Conservation (phyloP, 2,888 invertebrate genomes). For the Amaurobius ferox region DNA sequence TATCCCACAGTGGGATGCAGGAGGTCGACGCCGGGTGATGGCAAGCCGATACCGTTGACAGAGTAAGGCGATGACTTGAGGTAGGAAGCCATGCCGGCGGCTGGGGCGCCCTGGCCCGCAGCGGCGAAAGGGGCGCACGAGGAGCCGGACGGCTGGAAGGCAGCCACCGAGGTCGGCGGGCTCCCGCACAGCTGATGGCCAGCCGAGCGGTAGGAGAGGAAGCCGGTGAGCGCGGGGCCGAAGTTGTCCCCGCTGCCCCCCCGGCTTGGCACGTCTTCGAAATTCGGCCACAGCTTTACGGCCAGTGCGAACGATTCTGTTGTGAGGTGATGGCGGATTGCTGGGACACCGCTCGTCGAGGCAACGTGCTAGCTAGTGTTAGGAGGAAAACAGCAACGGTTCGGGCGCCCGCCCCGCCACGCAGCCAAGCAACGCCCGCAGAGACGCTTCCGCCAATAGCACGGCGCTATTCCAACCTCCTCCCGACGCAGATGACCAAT, state of each 20-base stretch:
- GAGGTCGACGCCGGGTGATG: constrained; percentile 83
- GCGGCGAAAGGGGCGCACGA: constrained; percentile 68
- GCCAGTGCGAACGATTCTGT: constrained; percentile 53
- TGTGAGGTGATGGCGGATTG: not conserved
- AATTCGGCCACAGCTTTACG: constrained; percentile 73
- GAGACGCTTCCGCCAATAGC: not conserved
- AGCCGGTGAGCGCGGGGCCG: constrained; percentile 73
- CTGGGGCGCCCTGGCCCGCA: constrained; percentile 59
- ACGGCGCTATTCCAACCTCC: not conserved
- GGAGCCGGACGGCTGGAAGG: constrained; percentile 70
- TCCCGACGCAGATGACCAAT: not conserved
- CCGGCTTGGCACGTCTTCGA: constrained; percentile 72
- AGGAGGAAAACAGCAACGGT: not conserved
- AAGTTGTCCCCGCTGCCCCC: constrained; percentile 72
- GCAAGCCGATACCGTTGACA: constrained; percentile 78
- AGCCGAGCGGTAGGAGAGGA: constrained; percentile 64
- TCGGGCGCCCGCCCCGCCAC: not conserved
- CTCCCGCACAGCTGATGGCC: constrained; percentile 70
- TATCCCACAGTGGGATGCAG: constrained; percentile 84
- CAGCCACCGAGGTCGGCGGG: constrained; percentile 69
- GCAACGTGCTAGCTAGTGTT: not conserved
- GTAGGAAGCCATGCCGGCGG: constrained; percentile 73
- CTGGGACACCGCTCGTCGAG: constrained; percentile 1
- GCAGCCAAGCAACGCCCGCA: not conserved
- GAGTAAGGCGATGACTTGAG: constrained; percentile 74